Evolutionary conservation across 2,113 vertebrate species (phyloP).

Genomic region (Calonectris borealis): DNA sequence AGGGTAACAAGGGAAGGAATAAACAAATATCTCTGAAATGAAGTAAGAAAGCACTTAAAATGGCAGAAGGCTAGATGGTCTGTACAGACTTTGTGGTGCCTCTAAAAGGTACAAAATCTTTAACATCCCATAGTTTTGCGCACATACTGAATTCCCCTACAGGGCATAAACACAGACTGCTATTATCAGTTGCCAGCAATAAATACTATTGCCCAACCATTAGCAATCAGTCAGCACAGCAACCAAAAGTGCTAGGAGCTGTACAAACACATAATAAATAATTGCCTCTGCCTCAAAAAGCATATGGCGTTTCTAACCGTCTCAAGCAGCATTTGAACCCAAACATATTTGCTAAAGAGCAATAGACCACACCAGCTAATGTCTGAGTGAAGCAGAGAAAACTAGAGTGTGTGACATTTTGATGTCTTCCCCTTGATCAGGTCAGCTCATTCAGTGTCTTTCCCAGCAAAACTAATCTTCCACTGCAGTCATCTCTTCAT

Average conservation of each 20-base stretch:
- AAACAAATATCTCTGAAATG: slow-evolving; percentile 26
- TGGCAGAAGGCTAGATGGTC: neutral
- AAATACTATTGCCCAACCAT: neutral
- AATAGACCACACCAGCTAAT: neutral
- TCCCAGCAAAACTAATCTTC: neutral
- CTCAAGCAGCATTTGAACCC: neutral
- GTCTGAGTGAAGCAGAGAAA: neutral
- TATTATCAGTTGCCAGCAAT: neutral
- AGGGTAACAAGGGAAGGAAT: neutral
- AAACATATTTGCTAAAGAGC: neutral
- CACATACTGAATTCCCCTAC: neutral
- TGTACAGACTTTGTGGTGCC: neutral
- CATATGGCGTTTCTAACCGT: neutral
- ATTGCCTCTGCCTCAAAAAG: neutral
- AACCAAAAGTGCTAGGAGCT: neutral
- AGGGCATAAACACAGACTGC: neutral
- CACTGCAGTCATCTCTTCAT: neutral
- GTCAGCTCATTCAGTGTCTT: neutral
- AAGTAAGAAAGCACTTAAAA: slow-evolving; percentile 25
- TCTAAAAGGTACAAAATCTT: neutral
- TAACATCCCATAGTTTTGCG: neutral
- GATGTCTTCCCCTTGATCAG: neutral
- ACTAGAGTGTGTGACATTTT: neutral
- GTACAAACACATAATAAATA: neutral
- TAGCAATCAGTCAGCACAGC: neutral